Conservation (phyloP, 2,888 invertebrate species). For the Phyllotreta striolata region DNA sequence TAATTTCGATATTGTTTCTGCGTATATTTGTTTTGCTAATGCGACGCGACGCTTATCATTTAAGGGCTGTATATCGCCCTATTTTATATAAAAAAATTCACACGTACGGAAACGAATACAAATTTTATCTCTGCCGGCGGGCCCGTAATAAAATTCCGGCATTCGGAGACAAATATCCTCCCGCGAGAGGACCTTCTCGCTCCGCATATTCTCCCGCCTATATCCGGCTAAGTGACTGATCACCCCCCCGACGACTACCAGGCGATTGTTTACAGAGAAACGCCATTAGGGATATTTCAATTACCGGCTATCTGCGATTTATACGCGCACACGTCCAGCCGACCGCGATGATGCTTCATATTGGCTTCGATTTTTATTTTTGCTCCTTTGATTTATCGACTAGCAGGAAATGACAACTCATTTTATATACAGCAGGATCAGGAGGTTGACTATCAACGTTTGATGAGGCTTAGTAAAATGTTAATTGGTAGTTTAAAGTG, state of each 20-base stretch:
- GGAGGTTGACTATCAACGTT: too few relatives aligned
- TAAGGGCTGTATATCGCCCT: too few relatives aligned
- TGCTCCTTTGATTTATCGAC: conserved; percentile 32
- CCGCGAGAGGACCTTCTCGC: conserved; percentile 16
- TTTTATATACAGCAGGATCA: background rate
- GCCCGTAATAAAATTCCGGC: too few relatives aligned
- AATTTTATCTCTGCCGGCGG: too few relatives aligned
- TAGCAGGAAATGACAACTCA: conserved; percentile 25
- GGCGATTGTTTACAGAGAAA: conserved; percentile 56
- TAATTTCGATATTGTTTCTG: background rate
- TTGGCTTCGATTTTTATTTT: conserved; percentile 43
- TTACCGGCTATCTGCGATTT: conserved; percentile 51
- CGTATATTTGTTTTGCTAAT: too few relatives aligned
- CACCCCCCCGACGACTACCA: conserved; percentile 29
- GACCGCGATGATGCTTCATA: conserved; percentile 42
- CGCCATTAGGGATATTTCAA: conserved; percentile 63
- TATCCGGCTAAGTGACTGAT: conserved; percentile 29
- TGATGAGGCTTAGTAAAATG: too few relatives aligned
- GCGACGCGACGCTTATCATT: too few relatives aligned
- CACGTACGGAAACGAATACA: too few relatives aligned
- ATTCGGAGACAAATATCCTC: conserved; percentile 19
- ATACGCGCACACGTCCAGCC: conserved; percentile 30
- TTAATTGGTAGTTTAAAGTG: too few relatives aligned
- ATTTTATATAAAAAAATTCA: too few relatives aligned
- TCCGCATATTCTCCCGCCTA: conserved; percentile 4